Percentiles rank a stretch among this genome's conserved stretches.
Evolutionary conservation across 2,888 invertebrate species (phyloP).

Genomic region (Strigamia transsilvanica): DNA sequence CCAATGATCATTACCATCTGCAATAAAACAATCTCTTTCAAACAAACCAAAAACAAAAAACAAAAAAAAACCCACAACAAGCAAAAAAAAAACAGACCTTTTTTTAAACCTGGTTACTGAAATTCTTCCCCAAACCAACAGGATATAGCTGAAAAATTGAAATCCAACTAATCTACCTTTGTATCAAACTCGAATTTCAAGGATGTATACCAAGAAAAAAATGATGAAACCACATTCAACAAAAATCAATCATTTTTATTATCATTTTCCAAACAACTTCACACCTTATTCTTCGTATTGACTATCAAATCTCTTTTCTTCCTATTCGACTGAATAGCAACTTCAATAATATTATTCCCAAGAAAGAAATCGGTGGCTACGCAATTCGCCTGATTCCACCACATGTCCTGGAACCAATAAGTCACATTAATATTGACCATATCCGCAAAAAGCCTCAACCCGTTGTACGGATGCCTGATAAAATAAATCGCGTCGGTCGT

Average conservation of each 20-base stretch:
- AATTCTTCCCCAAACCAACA: not conserved
- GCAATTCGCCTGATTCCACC: constrained; percentile 67
- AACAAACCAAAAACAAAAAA: not conserved
- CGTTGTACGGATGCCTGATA: constrained; percentile 70
- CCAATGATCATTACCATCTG: not conserved
- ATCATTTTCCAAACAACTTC: not conserved
- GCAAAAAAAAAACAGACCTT: not conserved
- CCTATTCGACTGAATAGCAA: constrained; percentile 66
- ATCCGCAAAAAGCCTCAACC: constrained; percentile 73
- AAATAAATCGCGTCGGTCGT: constrained; percentile 74
- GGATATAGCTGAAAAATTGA: not conserved
- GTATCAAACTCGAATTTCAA: not conserved
- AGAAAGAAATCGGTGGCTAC: constrained; percentile 68
- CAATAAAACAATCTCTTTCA: not conserved
- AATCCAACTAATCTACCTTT: not conserved
- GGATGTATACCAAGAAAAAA: not conserved
- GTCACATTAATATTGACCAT: constrained; percentile 75
- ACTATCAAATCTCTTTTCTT: constrained; percentile 32
- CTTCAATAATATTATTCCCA: constrained; percentile 67
- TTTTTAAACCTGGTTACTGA: not conserved
- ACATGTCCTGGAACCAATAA: constrained; percentile 69
- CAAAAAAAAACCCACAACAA: not conserved
- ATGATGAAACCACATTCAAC: not conserved
- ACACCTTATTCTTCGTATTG: not conserved
- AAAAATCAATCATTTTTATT: constrained; percentile 1